A percentile compares a stretch with the other conserved stretches of the same genome.
Conservation (phyloP, 2,888 invertebrate species). For the Marasmarcha lunaedactyla region DNA sequence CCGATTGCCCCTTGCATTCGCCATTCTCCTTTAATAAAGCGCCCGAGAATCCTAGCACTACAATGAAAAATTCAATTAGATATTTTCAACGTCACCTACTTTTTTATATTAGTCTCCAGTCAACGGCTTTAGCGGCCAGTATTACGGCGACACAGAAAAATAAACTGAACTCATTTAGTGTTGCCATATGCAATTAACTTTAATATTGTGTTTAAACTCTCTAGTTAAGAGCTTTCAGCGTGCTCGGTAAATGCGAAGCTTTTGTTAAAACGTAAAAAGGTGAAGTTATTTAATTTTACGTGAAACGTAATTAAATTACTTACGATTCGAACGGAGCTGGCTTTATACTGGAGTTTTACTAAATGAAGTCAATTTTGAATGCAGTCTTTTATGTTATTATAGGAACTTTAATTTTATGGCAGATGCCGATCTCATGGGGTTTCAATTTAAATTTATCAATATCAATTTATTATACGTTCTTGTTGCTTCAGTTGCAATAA, state of each 20-base stretch:
- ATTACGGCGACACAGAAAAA: conserved; percentile 29
- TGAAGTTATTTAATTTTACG: too few relatives aligned
- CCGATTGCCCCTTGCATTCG: conserved; percentile 37
- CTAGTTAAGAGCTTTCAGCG: not conserved
- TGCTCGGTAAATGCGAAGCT: not conserved
- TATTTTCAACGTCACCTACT: conserved; percentile 26
- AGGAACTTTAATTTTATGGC: too few relatives aligned
- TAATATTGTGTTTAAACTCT: not conserved
- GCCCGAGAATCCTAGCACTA: conserved; percentile 29
- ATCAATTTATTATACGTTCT: too few relatives aligned
- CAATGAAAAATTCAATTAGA: conserved; percentile 54
- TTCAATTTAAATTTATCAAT: too few relatives aligned
- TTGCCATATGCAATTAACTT: conserved; percentile 28
- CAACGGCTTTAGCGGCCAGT: conserved; percentile 28
- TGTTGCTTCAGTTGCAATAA: too few relatives aligned
- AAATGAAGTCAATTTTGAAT: not conserved
- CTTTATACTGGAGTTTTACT: conserved; percentile 9
- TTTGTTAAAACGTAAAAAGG: too few relatives aligned
- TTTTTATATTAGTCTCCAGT: conserved; percentile 8
- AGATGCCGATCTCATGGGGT: too few relatives aligned
- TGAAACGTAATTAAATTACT: too few relatives aligned
- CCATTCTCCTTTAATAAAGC: conserved; percentile 47
- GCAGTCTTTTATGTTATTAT: too few relatives aligned
- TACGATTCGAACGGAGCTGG: too few relatives aligned
- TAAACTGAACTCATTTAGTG: conserved; percentile 34